Evolutionary conservation across 2,888 invertebrate genomes (phyloP).

Genomic region (Megamerina dolium): DNA sequence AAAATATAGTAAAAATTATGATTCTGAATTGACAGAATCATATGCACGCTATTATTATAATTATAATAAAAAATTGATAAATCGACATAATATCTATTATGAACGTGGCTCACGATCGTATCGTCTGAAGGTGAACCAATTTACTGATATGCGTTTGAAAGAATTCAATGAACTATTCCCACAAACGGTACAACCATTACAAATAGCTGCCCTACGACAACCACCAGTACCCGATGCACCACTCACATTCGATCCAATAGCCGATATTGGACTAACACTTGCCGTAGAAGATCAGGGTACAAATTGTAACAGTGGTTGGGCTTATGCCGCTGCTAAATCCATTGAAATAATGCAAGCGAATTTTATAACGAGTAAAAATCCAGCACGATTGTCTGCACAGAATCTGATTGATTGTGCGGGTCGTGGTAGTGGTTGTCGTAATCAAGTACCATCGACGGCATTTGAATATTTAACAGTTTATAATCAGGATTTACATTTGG

Average conservation of each 20-base stretch:
- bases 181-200: slow-evolving; percentile 7
- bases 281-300: slow-evolving; percentile 23
- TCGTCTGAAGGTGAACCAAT: slow-evolving; percentile 27
- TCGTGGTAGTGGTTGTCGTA: slow-evolving; percentile 57
- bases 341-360: slow-evolving; percentile 23
- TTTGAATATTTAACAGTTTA: slow-evolving; percentile 68
- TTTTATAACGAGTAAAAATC: slow-evolving; percentile 8
- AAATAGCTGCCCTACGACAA: slow-evolving; percentile 2
- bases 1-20: slow-evolving; percentile 14
- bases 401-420: slow-evolving; percentile 75
- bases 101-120: slow-evolving; percentile 17
- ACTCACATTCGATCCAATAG: slow-evolving; percentile 15
- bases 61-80: slow-evolving; percentile 24
- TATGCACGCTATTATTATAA: slow-evolving; percentile 31
- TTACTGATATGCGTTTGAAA: slow-evolving; percentile 27
- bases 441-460: slow-evolving; percentile 68
- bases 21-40: slow-evolving; percentile 8
- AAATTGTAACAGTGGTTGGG: slow-evolving; percentile 32
- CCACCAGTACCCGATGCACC: slow-evolving; percentile 15
- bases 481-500: slow-evolving; percentile 72
- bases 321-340: slow-evolving; percentile 26
- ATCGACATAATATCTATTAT: slow-evolving; percentile 20
- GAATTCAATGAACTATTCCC: slow-evolving; percentile 26
- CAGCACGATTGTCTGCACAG: slow-evolving; percentile 67
- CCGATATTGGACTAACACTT: slow-evolving; percentile 13